Percentiles rank a stretch among this genome's conserved stretches.
These are phyloP conservation scores for Parasteatoda tepidariorum DNA, from an alignment of 1,140 invertebrate species.

Conservation along the genomic window DNA sequence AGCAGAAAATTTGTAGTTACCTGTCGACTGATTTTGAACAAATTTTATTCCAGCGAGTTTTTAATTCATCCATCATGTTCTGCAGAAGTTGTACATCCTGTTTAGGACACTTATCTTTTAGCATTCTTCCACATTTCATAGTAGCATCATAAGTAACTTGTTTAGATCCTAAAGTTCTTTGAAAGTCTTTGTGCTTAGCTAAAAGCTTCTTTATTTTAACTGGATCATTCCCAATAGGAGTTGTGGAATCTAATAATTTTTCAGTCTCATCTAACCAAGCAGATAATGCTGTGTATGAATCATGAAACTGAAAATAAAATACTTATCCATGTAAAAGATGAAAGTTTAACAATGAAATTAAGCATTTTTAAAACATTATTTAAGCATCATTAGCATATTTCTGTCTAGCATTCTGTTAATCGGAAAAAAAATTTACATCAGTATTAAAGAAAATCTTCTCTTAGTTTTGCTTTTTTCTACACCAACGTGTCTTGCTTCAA, in stretches of 20 bases:
- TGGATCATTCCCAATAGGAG: conserved; percentile 81
- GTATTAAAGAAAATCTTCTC: no score
- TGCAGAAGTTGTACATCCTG: conserved; percentile 85
- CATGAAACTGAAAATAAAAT: conserved; percentile 76
- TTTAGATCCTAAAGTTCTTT: conserved; percentile 90
- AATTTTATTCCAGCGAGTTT: conserved; percentile 92
- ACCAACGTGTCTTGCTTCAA: no score
- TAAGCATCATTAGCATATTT: not conserved
- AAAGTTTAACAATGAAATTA: not conserved
- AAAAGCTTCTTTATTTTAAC: conserved; percentile 89
- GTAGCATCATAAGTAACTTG: conserved; percentile 90
- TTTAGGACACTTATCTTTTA: conserved; percentile 94
- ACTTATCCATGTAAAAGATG: not conserved
- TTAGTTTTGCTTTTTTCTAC: no score
- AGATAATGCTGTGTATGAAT: conserved; percentile 79
- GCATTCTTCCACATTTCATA: conserved; percentile 87
- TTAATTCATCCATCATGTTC: conserved; percentile 87
- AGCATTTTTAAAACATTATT: not conserved
- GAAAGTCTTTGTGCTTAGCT: conserved; percentile 93
- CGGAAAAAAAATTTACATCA: no score
- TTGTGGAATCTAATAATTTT: conserved; percentile 71
- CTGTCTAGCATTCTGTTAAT: no score
- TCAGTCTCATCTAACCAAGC: conserved; percentile 92
- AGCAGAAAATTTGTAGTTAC: conserved; percentile 2
- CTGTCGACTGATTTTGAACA: conserved; percentile 93